Base-by-base conservation (phyloP, 2,797 vertebrate genomes). In the Hydrolagus colliei region DNA sequence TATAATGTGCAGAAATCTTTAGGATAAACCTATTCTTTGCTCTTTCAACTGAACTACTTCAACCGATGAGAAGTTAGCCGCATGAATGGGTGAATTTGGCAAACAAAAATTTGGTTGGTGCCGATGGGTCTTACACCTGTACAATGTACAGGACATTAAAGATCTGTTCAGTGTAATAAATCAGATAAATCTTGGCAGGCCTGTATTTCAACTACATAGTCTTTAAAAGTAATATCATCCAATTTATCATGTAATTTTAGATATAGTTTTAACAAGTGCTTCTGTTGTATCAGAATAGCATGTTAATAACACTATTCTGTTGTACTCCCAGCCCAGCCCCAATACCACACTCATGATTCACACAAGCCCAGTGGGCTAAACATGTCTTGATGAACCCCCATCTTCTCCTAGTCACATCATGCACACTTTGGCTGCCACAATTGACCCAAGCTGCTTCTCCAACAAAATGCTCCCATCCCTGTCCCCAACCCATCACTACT, bases 1-100 rank as follows among this genome's bases (percentile, higher is more conserved):
- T 77, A 52, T 77, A 77, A 77, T 61, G n/a, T n/a, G 16, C 75
- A 61, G 52, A 77, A 77, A 77, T 77, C 20, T 61, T 41, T 77
- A 16, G 18, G 18, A 77, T 77, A n/a, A 61, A 61, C 20, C 35
- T 3, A 41, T 59, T 61, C 35, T 77, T 59, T 20, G 16, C 41
- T n/a, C 7, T 11, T 77, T 77, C 41, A 74, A 74, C 5, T 41
- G 52, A 77, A 77, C 41, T 77, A 61, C 41, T 77, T 77, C 52
- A 61, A 59, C 9, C 14, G 61, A 77, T 74, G 11, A 77, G 18
- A 77, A 18, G 52, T 77, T 77, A 77, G 16, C 52, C 52, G 20
- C 41, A 61, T 61, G 74, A 76, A 76, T 59, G 20, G 74, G 2
- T 41, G 74, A 16, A n/a, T 0, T 52, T 59, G 75, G 12, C 61